These are phyloP conservation scores for Pimephales promelas DNA, from an alignment of 2,113 vertebrate genomes.

Conservation along the genomic window DNA sequence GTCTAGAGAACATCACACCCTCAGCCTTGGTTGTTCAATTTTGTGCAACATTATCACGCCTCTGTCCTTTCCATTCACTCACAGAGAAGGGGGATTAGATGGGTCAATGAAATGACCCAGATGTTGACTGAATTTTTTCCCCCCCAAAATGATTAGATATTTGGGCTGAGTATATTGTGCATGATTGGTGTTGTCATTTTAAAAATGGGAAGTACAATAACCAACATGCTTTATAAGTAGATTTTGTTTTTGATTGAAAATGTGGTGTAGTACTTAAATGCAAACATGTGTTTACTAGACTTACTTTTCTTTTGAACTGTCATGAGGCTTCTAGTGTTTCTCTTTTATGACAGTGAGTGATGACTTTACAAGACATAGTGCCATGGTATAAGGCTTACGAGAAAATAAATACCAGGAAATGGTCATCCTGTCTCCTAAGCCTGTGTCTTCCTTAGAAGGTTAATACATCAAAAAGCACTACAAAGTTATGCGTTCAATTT, in stretches of 20 bases:
- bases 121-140: no score
- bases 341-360: conserved; percentile 35
- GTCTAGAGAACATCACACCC: conserved; percentile 27
- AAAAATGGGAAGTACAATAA: background rate
- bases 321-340: conserved; percentile 23
- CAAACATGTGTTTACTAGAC: conserved; percentile 6
- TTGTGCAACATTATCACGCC: background rate
- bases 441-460: conserved; percentile 14
- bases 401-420: conserved; percentile 45
- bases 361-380: conserved; percentile 36
- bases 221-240: background rate
- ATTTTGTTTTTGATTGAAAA: background rate
- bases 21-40: conserved; percentile 13
- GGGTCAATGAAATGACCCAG: background rate
- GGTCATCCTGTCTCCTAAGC: conserved; percentile 1
- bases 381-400: conserved; percentile 7
- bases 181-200: background rate
- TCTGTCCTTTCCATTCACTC: background rate
- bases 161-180: background rate
- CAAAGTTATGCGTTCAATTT: conserved; percentile 31
- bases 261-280: background rate
- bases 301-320: conserved; percentile 36
- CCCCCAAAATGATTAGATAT: background rate
- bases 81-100: background rate
- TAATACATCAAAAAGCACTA: conserved; percentile 39